A percentile compares a stretch with the other conserved stretches of the same genome.
Conservation (phyloP, 2,113 vertebrate species). For the Otus sunia region DNA sequence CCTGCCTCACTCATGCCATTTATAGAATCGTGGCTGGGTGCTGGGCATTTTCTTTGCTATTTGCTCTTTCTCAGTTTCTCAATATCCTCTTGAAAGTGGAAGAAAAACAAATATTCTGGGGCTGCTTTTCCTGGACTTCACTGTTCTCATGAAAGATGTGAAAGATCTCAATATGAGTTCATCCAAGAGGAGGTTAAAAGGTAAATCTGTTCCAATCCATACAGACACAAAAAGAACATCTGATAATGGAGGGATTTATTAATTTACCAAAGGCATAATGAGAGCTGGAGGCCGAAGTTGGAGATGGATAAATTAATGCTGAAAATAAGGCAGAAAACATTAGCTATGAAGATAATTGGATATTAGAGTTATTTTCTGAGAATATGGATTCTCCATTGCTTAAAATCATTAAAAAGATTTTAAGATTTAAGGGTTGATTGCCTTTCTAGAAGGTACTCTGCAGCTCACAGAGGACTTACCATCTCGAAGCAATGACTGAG, state of each 20-base stretch:
- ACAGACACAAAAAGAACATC: background rate
- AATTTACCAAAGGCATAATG: background rate
- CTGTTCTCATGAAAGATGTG: background rate
- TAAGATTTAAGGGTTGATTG: background rate
- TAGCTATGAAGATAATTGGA: background rate
- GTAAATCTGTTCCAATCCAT: background rate
- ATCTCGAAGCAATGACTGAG: background rate
- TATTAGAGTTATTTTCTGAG: background rate
- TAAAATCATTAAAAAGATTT: background rate
- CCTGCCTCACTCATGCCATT: background rate
- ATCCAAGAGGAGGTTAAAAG: background rate
- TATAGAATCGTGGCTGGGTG: background rate
- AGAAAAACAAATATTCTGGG: background rate
- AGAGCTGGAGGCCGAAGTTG: background rate
- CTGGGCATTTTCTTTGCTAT: background rate
- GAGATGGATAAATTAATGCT: background rate
- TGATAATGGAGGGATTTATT: conserved; percentile 11
- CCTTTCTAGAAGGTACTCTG: background rate
- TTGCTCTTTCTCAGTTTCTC: background rate
- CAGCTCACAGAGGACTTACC: background rate
- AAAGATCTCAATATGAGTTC: background rate
- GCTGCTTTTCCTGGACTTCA: background rate
- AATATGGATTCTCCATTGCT: background rate
- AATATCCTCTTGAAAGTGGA: background rate
- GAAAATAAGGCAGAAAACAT: background rate